Percentiles rank a stretch among this genome's conserved stretches.
Conservation (phyloP, 2,888 invertebrate genomes). For the Synanthedon vespiformis region DNA sequence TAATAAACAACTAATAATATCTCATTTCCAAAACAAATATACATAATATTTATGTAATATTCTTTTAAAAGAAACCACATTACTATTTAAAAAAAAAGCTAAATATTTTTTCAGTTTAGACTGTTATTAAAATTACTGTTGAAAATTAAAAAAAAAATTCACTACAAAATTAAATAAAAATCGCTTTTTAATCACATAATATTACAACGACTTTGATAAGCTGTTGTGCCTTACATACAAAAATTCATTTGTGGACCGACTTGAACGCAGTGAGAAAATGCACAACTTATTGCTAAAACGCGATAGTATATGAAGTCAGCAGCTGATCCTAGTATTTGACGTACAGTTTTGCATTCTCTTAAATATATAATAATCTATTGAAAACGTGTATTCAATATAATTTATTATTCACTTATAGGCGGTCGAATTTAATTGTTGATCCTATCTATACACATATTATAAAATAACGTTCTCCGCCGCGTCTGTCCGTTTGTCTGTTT, state of each 20-base stretch:
- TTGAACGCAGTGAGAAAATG: not conserved
- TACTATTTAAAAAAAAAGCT: not conserved
- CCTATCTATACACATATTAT: too few species aligned
- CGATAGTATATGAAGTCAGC: too few species aligned
- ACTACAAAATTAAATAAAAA: not conserved
- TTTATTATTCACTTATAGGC: too few species aligned
- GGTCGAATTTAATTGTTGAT: too few species aligned
- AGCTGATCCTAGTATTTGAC: too few species aligned
- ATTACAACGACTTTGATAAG: not conserved
- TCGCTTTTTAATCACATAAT: not conserved
- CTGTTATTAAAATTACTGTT: not conserved
- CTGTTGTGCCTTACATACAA: not conserved
- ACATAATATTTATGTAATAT: constrained; percentile 4
- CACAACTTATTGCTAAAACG: too few species aligned
- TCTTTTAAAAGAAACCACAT: too few species aligned
- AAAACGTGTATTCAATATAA: too few species aligned
- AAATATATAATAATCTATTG: too few species aligned
- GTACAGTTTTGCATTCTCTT: too few species aligned
- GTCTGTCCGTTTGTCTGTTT: too few species aligned
- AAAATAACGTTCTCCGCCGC: too few species aligned
- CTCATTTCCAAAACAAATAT: constrained; percentile 2
- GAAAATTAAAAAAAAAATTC: not conserved
- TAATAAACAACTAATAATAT: not conserved
- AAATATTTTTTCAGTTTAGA: not conserved
- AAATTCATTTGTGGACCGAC: not conserved